phyloP scores from a whole-genome alignment of 2,797 vertebrate species.

The Epinephelus coioides region DNA sequence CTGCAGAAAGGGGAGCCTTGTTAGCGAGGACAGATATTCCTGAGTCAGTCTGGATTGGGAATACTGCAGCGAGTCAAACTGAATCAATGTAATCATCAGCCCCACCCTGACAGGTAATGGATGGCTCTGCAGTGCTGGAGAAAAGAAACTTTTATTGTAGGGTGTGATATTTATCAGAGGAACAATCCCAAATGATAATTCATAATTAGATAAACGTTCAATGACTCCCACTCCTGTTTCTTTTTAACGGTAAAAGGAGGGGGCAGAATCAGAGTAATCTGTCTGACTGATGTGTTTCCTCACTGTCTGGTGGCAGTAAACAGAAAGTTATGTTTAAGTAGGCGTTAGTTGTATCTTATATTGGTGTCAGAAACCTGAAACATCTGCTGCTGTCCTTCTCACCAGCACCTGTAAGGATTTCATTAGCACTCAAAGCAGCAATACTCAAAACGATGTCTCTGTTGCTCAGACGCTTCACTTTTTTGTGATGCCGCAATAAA shows the following conservation, averaged over 20 bases:
- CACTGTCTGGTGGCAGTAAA: constrained; percentile 10
- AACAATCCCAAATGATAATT: constrained; percentile 15
- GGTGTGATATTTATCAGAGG: neutral
- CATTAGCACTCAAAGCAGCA: constrained; percentile 57
- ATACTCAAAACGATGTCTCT: constrained; percentile 42
- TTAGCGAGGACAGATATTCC: constrained; percentile 65
- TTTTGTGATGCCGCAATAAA: constrained; percentile 66
- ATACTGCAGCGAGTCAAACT: constrained; percentile 61
- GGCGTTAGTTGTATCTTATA: neutral
- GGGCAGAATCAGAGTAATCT: neutral
- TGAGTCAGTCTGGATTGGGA: constrained; percentile 75
- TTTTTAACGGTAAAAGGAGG: neutral
- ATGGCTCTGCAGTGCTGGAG: neutral
- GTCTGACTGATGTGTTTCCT: neutral
- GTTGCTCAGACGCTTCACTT: constrained; percentile 43
- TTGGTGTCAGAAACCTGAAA: constrained; percentile 22
- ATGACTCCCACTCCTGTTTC: neutral
- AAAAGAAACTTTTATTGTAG: neutral
- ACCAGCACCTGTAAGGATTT: constrained; percentile 58
- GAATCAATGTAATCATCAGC: constrained; percentile 54
- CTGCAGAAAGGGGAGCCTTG: constrained; percentile 61
- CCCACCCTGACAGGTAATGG: constrained; percentile 15
- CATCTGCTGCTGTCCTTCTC: constrained; percentile 10
- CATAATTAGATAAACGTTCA: constrained; percentile 5
- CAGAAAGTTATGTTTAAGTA: neutral